A percentile compares a stretch with the other conserved stretches of the same genome.
Conservation (phyloP, 2,888 invertebrate species). For the Trissoscelio sp. region DNA sequence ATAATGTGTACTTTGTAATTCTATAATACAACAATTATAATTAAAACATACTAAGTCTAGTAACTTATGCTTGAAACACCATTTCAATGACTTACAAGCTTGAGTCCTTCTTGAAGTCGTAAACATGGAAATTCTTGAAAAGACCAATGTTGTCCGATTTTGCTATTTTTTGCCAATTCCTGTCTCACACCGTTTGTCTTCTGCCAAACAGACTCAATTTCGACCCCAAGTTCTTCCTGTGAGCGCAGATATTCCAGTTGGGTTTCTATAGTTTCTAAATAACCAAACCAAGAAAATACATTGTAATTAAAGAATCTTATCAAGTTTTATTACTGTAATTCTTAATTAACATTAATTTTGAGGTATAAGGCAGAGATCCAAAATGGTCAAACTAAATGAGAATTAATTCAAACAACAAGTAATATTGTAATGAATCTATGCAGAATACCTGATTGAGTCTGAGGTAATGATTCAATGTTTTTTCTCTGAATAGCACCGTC, state of each 20-base stretch:
- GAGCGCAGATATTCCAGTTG: slow-evolving; percentile 1
- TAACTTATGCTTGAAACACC: not conserved
- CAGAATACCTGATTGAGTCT: too few species aligned
- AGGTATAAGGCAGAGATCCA: too few species aligned
- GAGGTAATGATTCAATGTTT: too few species aligned
- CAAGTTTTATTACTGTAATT: too few species aligned
- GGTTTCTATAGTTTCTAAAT: not conserved
- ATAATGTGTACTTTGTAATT: too few species aligned
- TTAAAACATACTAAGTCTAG: not conserved
- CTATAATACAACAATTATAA: too few species aligned
- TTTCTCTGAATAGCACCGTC: slow-evolving; percentile 19
- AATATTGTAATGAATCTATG: too few species aligned
- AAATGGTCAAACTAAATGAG: too few species aligned
- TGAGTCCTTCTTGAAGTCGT: slow-evolving; percentile 13
- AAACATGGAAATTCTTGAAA: slow-evolving; percentile 37
- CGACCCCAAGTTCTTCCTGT: not conserved
- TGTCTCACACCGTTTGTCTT: slow-evolving; percentile 30
- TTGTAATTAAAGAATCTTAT: too few species aligned
- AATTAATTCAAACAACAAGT: too few species aligned
- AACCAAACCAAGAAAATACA: not conserved
- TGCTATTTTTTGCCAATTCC: slow-evolving; percentile 29
- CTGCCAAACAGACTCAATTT: not conserved
- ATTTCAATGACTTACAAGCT: slow-evolving; percentile 7
- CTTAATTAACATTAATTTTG: too few species aligned
- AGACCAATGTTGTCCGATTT: slow-evolving; percentile 24